Conservation (phyloP, 2,888 invertebrate species). For the Spodoptera littoralis region DNA sequence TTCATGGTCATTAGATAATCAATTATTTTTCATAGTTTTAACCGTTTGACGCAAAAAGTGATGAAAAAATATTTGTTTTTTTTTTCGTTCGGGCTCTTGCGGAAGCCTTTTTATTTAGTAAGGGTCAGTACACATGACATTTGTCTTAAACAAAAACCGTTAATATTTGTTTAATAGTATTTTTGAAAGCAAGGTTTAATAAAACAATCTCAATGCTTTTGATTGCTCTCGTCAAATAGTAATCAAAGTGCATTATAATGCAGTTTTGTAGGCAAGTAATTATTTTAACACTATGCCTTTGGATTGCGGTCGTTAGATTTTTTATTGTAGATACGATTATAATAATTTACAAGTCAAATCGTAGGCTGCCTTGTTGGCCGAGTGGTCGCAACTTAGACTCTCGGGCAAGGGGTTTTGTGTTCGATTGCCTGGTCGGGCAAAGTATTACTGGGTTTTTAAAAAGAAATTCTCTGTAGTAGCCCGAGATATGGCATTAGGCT, state of each 20-base stretch:
- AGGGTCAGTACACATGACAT: conserved; percentile 48
- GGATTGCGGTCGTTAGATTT: no score
- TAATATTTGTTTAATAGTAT: not conserved
- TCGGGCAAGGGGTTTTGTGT: no score
- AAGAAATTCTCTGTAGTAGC: no score
- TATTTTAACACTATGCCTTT: not conserved
- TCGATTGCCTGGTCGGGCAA: no score
- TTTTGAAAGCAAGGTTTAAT: conserved; percentile 26
- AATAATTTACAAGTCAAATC: no score
- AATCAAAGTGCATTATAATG: conserved; percentile 4
- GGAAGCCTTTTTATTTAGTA: conserved; percentile 46
- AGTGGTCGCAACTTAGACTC: no score
- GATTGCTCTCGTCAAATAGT: not conserved
- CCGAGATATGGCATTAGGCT: no score
- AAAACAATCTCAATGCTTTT: conserved; percentile 11
- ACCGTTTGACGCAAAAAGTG: conserved; percentile 8
- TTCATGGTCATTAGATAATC: conserved; percentile 56
- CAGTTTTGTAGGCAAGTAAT: not conserved
- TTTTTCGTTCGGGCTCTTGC: conserved; percentile 33
- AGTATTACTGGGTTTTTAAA: no score
- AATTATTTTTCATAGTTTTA: conserved; percentile 43
- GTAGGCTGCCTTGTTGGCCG: no score
- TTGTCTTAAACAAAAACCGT: conserved; percentile 5
- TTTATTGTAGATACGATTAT: no score
- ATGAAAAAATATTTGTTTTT: conserved; percentile 8